These are phyloP conservation scores for Hirudinaria manillensis DNA, from an alignment of 2,888 invertebrate species.

Conservation along the genomic window DNA sequence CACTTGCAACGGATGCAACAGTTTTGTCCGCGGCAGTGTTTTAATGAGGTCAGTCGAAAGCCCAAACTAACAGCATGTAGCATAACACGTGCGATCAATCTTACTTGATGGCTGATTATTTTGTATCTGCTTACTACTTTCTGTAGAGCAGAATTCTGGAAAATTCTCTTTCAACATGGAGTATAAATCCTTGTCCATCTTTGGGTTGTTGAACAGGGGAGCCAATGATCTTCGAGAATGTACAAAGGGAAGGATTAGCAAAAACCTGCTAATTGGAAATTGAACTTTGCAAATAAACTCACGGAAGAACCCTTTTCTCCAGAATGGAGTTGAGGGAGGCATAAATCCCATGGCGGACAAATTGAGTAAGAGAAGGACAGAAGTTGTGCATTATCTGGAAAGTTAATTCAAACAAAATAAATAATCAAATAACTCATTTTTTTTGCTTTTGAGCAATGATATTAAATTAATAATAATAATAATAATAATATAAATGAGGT, in stretches of 20 bases:
- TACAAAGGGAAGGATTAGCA: not conserved
- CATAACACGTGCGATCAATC: not conserved
- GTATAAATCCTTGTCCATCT: constrained; percentile 75
- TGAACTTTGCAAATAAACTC: constrained; percentile 39
- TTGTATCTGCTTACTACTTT: constrained; percentile 30
- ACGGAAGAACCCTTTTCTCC: constrained; percentile 80
- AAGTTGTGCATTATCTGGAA: constrained; percentile 77
- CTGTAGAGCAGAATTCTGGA: constrained; percentile 70
- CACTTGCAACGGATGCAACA: not conserved
- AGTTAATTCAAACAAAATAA: constrained; percentile 25
- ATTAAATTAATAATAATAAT: no score
- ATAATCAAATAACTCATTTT: not conserved
- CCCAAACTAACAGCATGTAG: not conserved
- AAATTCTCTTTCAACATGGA: constrained; percentile 82
- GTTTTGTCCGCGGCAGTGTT: no score
- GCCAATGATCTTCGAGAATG: constrained; percentile 62
- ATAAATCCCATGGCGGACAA: constrained; percentile 65
- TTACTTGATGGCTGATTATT: constrained; percentile 25
- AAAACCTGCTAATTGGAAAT: not conserved
- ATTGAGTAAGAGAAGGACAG: constrained; percentile 71
- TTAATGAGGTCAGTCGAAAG: not conserved
- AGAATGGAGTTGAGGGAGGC: constrained; percentile 77
- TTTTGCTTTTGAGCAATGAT: no score
- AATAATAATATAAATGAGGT: no score
- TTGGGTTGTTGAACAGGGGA: constrained; percentile 79